Evolutionary conservation across 2,888 invertebrate species (phyloP), one percentile per base, ranked within the genome.

Genomic region (Oligia fasciuncula): DNA sequence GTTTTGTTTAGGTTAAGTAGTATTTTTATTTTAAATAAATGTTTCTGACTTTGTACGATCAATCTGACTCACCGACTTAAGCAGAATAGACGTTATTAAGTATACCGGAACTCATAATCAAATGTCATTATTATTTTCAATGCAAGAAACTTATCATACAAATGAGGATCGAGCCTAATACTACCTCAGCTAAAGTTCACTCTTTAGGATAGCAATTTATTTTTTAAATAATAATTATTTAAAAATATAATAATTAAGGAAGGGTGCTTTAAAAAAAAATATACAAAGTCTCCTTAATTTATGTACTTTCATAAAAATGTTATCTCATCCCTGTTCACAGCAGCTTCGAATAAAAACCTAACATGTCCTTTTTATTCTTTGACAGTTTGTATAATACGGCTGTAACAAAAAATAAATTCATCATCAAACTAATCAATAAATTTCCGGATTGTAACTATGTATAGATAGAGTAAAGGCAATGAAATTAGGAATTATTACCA

Each of bases 61-160:
- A n/a, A 19, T 19, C 29, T 78, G 70, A 80, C 23, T 68, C 43
- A 62, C 51, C 51, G 43, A 54, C 14, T 9, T 3, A 17, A 29
- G 51, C 17, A 57, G 19, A 65, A 1, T 23, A 54, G 19, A 65
- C 13, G n/a, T 62, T 11, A 11, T 9, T 11, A 9, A 19, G 43
- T 40, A 54, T 43, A 29, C 13, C 19, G 19, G 19, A 6, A 35
- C 11, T 43, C 9, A 3, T 49, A 19, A 40, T 49, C 8, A 57
- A 78, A 67, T 78, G 49, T 40, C 57, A 29, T 35, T 35, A 49
- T 73, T 51, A 51, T 40, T 70, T 46, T n/a, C 6, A 40, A 40
- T 46, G 11, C 23, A 73, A 6, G 17, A 49, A 76, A 43, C n/a
- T 19, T 62, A 9, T 76, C n/a, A 49, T 51, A 63, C 49, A 40